phyloP scores from a whole-genome alignment of 2,888 invertebrate species.

The Lasioglossum figueresi region DNA sequence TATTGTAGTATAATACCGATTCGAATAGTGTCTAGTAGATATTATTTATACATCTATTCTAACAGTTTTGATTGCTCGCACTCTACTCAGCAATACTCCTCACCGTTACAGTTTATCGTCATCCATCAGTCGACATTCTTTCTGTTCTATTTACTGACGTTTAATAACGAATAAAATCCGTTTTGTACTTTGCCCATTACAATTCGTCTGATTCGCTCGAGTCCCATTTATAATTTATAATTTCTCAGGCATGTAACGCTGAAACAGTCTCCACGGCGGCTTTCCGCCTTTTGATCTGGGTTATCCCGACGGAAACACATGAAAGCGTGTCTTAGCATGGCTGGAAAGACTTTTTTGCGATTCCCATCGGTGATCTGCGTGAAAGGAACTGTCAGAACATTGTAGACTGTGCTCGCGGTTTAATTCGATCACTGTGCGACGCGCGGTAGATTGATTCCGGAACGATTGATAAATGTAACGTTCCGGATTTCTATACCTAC shows the following conservation, averaged over 20 bases:
- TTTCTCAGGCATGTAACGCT: slow-evolving; percentile 53
- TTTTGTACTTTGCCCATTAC: slow-evolving; percentile 1
- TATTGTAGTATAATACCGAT: background rate
- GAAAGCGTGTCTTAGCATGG: slow-evolving; percentile 33
- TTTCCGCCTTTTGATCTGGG: slow-evolving; percentile 58
- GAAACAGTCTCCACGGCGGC: slow-evolving; percentile 32
- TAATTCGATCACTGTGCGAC: slow-evolving; percentile 1
- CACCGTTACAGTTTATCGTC: background rate
- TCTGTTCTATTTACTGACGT: background rate
- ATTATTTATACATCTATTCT: background rate
- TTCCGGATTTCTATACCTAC: background rate
- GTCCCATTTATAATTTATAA: slow-evolving; percentile 54
- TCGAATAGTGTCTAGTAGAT: background rate
- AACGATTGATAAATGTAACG: background rate
- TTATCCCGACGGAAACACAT: slow-evolving; percentile 29
- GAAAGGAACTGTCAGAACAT: slow-evolving; percentile 8
- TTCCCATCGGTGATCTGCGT: slow-evolving; percentile 1
- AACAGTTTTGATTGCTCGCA: background rate
- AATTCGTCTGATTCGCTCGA: slow-evolving; percentile 31
- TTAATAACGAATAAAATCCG: background rate
- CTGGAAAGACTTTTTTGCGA: slow-evolving; percentile 1
- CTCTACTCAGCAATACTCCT: background rate
- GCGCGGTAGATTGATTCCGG: background rate
- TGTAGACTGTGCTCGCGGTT: slow-evolving; percentile 5
- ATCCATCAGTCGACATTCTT: background rate